Evolutionary conservation across 2,113 vertebrate species (phyloP).

Genomic region (Mus spicilegus): DNA sequence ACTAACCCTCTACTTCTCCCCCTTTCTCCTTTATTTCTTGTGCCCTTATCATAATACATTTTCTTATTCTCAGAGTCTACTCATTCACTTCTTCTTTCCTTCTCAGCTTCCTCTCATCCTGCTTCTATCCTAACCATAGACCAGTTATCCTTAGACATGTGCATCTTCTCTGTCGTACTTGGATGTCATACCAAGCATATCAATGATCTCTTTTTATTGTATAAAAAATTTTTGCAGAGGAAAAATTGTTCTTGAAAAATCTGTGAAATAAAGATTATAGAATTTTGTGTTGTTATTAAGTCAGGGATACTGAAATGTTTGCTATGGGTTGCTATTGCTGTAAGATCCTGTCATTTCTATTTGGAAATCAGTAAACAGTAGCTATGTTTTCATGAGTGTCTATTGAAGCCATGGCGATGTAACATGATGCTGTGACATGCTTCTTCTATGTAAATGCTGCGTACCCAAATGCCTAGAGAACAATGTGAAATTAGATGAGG

Average conservation of each 20-base stretch:
- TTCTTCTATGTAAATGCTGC: background rate
- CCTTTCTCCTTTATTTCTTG: background rate
- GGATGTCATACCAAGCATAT: background rate
- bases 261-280: background rate
- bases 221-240: background rate
- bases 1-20: background rate
- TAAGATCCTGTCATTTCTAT: background rate
- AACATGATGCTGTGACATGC: background rate
- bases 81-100: background rate
- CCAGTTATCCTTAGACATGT: background rate
- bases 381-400: background rate
- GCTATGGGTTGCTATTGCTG: background rate
- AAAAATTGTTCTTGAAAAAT: background rate
- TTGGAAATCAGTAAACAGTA: background rate
- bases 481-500: background rate
- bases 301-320: background rate
- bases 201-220: background rate
- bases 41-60: no score
- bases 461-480: background rate
- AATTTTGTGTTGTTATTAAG: background rate
- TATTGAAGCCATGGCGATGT: background rate
- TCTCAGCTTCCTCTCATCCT: fast-evolving
- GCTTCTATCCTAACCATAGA: background rate
- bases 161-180: background rate
- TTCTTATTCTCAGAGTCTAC: background rate